Conservation (phyloP, 2,113 vertebrate genomes). For the Limnothrissa miodon region DNA sequence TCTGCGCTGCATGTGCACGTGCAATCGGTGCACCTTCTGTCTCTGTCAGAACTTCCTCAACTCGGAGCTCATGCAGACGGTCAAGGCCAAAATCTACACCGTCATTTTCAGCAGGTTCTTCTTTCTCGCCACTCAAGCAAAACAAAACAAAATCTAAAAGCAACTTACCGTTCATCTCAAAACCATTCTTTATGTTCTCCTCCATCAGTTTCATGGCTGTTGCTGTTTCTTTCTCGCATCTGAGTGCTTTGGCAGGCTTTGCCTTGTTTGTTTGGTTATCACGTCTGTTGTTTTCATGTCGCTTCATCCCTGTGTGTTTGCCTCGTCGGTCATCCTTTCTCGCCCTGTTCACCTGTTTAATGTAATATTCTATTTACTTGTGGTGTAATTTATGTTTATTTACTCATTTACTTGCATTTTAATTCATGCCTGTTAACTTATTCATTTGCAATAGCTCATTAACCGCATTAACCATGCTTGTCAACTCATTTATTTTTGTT, state of each 20-base stretch:
- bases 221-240: background rate
- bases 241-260: background rate
- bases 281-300: background rate
- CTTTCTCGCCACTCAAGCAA: conserved; percentile 10
- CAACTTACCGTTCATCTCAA: conserved; percentile 38
- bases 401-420: background rate
- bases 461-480: too few relatives aligned
- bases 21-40: conserved; percentile 99
- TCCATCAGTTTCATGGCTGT: background rate
- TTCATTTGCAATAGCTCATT: too few relatives aligned
- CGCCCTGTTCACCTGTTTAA: background rate
- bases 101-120: conserved; percentile 94
- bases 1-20: conserved; percentile 98
- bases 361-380: background rate
- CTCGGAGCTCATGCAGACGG: conserved; percentile 97
- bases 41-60: conserved; percentile 99
- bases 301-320: background rate
- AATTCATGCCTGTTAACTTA: background rate
- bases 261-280: background rate
- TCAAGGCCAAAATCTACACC: conserved; percentile 99
- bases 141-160: background rate
- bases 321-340: background rate
- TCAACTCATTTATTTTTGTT: too few relatives aligned
- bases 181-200: conserved; percentile 10
- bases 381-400: background rate